Evolutionary conservation across 2,888 invertebrate genomes (phyloP), one percentile per base, ranked within the genome.

Genomic region (Xanthorhoe designata): DNA sequence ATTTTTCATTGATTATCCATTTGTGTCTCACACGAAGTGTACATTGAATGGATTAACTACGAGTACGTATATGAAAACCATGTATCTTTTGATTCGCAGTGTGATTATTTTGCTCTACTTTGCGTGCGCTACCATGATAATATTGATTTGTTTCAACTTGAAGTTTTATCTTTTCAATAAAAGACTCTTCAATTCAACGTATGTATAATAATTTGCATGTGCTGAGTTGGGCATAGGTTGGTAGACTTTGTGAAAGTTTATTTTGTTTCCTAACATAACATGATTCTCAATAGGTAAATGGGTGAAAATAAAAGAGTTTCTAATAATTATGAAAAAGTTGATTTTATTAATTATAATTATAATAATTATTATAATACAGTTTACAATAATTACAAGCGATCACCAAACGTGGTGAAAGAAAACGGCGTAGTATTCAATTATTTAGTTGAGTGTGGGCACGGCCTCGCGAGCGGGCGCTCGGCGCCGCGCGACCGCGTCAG

Each of bases 301-400:
- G 32, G 4, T 57, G 24, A 1, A 24, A 91, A 87, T 88, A 75
- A 91, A 91, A 91, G 77, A 89, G 71, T 79, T 84, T 79, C 84
- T 90, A 90, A 90, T 93, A 92, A 93, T 92, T 92, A 93, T 93
- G 92, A 93, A 93, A 93, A 92, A 93, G 92, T 93, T 92, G 92
- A 93, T 93, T 93, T 93, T 92, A 92, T 91, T 90, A 82, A 90
- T 89, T 91, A 90, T 91, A 90, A 91, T 91, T 90, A 91, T 91
- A 90, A 92, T 92, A 92, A 92, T 92, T 92, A 92, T 92, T 93
- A 92, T 93, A 92, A 92, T 93, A 93, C 92, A 93, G 92, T 93
- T 93, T 93, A 93, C 92, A 93, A 93, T 93, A 93, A 93, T 93
- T 92, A 93, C 92, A 93, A 93, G 92, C 92, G 91, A 90, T 92